Evolutionary conservation across 1,140 invertebrate species (phyloP).

Genomic region (Hyphantria cunea): DNA sequence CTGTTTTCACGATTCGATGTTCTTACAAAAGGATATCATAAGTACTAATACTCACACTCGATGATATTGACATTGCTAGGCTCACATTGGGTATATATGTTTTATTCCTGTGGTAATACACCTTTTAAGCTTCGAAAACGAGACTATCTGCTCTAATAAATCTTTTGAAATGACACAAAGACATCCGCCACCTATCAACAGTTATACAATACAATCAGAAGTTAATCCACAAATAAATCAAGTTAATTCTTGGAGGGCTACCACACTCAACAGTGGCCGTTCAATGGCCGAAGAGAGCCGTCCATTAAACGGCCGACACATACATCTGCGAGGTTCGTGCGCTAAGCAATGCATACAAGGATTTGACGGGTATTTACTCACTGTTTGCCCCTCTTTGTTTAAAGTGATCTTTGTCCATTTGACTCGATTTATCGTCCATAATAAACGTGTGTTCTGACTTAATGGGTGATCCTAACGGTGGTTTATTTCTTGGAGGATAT

Average conservation of each 20-base stretch:
- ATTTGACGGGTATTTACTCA: conserved; percentile 61
- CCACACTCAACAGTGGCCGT: conserved; percentile 30
- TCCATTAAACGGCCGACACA: conserved; percentile 27
- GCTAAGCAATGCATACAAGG: conserved; percentile 55
- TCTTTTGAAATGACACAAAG: not conserved
- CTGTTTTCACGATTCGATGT: too few species aligned
- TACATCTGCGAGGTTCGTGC: conserved; percentile 65
- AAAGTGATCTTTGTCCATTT: conserved; percentile 44
- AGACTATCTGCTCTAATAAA: not conserved
- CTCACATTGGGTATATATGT: too few species aligned
- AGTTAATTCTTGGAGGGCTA: conserved; percentile 22
- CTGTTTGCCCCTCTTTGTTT: conserved; percentile 50
- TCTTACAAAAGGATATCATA: too few species aligned
- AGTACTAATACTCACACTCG: too few species aligned
- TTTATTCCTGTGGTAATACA: too few species aligned
- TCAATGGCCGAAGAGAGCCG: conserved; percentile 25
- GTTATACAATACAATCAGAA: conserved; percentile 7
- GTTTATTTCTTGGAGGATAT: not conserved
- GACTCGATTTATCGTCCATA: conserved; percentile 23
- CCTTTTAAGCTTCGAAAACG: too few species aligned
- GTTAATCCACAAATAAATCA: conserved; percentile 26
- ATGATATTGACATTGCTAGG: too few species aligned
- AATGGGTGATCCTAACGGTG: not conserved
- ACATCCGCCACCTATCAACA: conserved; percentile 1
- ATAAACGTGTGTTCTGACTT: conserved; percentile 19